Evolutionary conservation across 1,140 invertebrate genomes (phyloP).

Genomic region (Eumeta japonica): DNA sequence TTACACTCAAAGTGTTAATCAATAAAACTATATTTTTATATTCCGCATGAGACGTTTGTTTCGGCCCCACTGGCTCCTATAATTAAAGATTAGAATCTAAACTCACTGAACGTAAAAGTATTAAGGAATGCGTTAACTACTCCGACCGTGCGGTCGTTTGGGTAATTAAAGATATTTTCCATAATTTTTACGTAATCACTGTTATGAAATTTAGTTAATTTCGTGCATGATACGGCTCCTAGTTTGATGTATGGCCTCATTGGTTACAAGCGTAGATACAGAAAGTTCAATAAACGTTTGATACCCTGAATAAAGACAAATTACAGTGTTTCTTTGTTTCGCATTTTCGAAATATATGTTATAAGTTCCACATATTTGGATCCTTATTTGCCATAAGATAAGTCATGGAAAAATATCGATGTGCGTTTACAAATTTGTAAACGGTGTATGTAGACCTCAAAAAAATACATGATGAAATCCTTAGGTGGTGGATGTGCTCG

Average conservation of each 20-base stretch:
- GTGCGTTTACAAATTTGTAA: slow-evolving; percentile 18
- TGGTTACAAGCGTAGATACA: too few relatives aligned
- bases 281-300: not conserved
- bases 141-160: not conserved
- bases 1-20: slow-evolving; percentile 6
- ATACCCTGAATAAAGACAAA: too few relatives aligned
- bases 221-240: not conserved
- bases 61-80: too few relatives aligned
- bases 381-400: slow-evolving; percentile 6
- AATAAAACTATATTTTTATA: slow-evolving; percentile 7
- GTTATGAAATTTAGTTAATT: not conserved
- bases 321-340: not conserved
- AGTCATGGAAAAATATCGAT: slow-evolving; percentile 13
- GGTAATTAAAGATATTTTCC: not conserved
- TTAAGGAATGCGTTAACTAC: too few relatives aligned
- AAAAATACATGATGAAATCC: slow-evolving; percentile 22
- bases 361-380: slow-evolving; percentile 8
- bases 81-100: slow-evolving; percentile 6
- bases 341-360: slow-evolving; percentile 7
- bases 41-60: too few relatives aligned
- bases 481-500: too few relatives aligned
- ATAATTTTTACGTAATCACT: not conserved
- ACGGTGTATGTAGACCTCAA: slow-evolving; percentile 28
- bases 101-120: not conserved
- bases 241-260: too few relatives aligned